Evolutionary conservation across 2,113 vertebrate species (phyloP), one percentile per base, ranked within the genome.

Genomic region (Psilopsiagon aurifrons): DNA sequence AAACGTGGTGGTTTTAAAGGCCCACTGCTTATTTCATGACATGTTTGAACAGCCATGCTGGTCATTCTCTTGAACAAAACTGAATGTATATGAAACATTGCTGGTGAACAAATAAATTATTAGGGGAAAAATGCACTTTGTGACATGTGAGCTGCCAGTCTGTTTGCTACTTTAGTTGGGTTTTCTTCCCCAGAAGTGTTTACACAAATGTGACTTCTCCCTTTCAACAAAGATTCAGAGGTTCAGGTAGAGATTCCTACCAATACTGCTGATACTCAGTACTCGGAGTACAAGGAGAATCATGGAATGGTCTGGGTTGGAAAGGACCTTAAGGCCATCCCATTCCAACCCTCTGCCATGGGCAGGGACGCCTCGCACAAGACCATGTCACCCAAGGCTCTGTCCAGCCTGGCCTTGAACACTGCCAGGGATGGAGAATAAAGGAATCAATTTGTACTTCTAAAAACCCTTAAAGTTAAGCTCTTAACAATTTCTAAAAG

Each of bases 21-120:
- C 31, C 35, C 12, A 1, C 22, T 46, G 39, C 78, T 91, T 75
- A 6, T 54, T 62, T 17, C 24, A 66, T 13, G 2, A 63, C 59
- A 7, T 28, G 31, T 78, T 69, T 17, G n/a, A 96, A 47, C 57
- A 46, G 68, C 59, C 90, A 33, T 79, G 74, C 88, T 62, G 80
- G 63, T 87, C 78, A 46, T 95, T 92, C 83, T 73, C 77, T 67
- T 78, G 92, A 89, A 86, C 83, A 94, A 96, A 96, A 87, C 4
- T 86, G 81, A 95, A 94, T 94, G 86, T 91, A 22, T 28, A 39
- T 62, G 51, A 81, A 94, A 74, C 46, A 84, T 55, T 83, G 66
- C 83, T 75, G 39, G 25, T 82, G 74, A 94, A 95, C 83, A 95
- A 97, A 97, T 96, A 95, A 95, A 96, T 94, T 94, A 92, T 91